Evolutionary conservation across 2,888 invertebrate species (phyloP).

Genomic region (Metallyticus violacea): DNA sequence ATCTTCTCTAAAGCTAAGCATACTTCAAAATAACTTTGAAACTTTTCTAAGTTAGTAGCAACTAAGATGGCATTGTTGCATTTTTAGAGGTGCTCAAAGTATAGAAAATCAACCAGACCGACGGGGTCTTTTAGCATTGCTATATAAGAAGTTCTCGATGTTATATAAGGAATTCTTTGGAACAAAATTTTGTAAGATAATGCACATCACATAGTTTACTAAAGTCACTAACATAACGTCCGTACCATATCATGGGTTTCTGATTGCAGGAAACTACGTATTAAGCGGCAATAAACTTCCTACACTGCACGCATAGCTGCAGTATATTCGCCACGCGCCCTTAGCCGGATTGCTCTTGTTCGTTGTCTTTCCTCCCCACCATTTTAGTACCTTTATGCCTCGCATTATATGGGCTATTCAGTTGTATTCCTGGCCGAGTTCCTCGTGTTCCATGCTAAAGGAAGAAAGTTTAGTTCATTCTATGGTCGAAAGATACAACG

Average conservation of each 20-base stretch:
- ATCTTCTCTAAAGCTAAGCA: too few relatives aligned
- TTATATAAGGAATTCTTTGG: not conserved
- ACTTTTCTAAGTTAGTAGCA: too few relatives aligned
- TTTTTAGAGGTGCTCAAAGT: too few relatives aligned
- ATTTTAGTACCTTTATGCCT: not conserved
- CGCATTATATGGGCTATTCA: not conserved
- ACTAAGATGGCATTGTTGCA: too few relatives aligned
- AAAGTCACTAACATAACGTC: not conserved
- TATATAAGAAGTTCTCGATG: not conserved
- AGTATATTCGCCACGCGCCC: not conserved
- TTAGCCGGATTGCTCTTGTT: not conserved
- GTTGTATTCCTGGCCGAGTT: not conserved
- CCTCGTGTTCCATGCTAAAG: not conserved
- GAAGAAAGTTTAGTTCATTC: too few relatives aligned
- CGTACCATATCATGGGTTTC: not conserved
- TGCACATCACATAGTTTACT: not conserved
- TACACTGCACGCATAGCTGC: not conserved
- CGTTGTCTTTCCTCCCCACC: not conserved
- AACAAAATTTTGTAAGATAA: not conserved
- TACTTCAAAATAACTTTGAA: too few relatives aligned
- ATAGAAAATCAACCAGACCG: too few relatives aligned
- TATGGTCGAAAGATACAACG: too few relatives aligned
- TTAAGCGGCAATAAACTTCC: slow-evolving; percentile 1
- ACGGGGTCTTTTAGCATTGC: not conserved
- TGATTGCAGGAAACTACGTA: slow-evolving; percentile 11